Conservation (phyloP, 1,140 invertebrate species). For the Drosophila nannoptera region DNA sequence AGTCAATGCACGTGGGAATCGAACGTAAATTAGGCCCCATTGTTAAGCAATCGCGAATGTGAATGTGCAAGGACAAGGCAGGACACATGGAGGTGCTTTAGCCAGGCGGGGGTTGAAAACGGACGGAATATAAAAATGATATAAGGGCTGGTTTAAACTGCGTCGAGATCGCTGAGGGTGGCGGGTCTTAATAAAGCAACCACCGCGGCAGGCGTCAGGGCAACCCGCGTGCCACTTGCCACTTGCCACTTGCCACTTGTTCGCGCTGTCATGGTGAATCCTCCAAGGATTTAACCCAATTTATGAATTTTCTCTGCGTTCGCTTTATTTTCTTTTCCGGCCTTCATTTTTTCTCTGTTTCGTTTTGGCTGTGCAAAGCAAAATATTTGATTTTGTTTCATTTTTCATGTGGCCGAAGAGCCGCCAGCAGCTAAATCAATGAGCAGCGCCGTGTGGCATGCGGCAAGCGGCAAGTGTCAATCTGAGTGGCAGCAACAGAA, state of each 20-base stretch:
- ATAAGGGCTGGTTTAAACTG: slow-evolving; percentile 45
- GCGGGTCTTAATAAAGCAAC: slow-evolving; percentile 39
- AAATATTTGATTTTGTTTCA: slow-evolving; percentile 77
- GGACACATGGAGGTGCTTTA: slow-evolving; percentile 3
- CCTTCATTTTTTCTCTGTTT: not conserved
- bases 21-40: slow-evolving; percentile 62
- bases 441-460: slow-evolving; percentile 19
- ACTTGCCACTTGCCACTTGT: slow-evolving; percentile 56
- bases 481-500: slow-evolving; percentile 64
- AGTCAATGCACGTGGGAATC: slow-evolving; percentile 68
- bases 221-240: slow-evolving; percentile 50
- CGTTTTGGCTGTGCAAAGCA: slow-evolving; percentile 40
- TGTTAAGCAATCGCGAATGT: slow-evolving; percentile 60
- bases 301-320: slow-evolving; percentile 65
- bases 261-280: slow-evolving; percentile 76
- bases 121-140: slow-evolving; percentile 4
- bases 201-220: slow-evolving; percentile 48
- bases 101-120: not conserved
- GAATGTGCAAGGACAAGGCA: slow-evolving; percentile 30
- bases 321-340: not conserved
- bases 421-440: slow-evolving; percentile 51
- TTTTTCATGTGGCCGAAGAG: slow-evolving; percentile 58
- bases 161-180: slow-evolving; percentile 48
- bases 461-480: slow-evolving; percentile 54
- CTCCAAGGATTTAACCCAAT: slow-evolving; percentile 77